Evolutionary conservation across 2,888 invertebrate species (phyloP), one percentile per base, ranked within the genome.

Genomic region (Sialis fuliginosa): DNA sequence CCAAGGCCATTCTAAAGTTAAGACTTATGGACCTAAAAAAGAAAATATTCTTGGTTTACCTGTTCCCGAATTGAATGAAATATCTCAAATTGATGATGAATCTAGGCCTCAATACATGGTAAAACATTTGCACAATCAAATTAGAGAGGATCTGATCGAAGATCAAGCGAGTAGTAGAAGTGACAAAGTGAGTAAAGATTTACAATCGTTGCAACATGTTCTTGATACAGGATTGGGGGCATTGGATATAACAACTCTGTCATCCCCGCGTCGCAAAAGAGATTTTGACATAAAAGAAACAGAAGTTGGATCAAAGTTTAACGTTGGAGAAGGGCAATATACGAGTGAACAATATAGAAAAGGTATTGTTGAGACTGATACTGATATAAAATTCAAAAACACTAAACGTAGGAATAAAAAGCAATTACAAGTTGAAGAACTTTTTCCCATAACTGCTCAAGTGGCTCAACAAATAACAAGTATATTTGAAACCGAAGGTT

Each of bases 1-100:
- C 54, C 84, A 87, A 62, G 86, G 86, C 0, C 86, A 87, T 60
- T 86, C 86, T 1, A 86, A 86, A 66, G 86, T 87, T 1, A 86
- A 86, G 66, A 86, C 82, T 0, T 87, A 87, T 57, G 79, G 85
- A 9, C 79, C 81, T 0, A 71, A 70, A 51, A 70, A 71, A 48
- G 63, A 65, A 49, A 50, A 48, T 49, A 54, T 64, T 31, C 63
- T 64, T 47, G 67, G 69, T 4, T 66, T 68, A 32, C 65, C 67
- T 49, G 57, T 68, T 5, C 66, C 67, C 49, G 68, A 68, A 53
- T 61, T 60, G 6, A 76, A 77, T 53, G 75, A 77, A 57, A 72
- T 75, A 50, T 60, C 67, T 8, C 69, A 68, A 51, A 62, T 61
- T 5, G 65, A 68, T 49, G 69, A 71, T 57, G 69, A 70, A 33